A percentile compares a stretch with the other conserved stretches of the same genome.
These are phyloP conservation scores for Mustela erminea DNA, from an alignment of 2,797 vertebrate genomes.

Conservation along the genomic window DNA sequence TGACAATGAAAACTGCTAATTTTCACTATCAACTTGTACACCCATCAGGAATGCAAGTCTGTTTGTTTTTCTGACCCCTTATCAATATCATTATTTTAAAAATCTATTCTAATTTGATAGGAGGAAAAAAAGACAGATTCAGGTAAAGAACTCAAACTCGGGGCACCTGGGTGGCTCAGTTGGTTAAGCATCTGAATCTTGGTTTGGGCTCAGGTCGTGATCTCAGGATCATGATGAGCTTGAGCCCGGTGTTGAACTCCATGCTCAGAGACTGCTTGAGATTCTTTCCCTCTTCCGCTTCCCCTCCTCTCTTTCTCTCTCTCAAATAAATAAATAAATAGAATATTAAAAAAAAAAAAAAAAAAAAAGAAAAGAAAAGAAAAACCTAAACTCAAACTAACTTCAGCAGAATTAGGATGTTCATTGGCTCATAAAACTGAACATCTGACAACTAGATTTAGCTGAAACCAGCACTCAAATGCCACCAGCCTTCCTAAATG, in stretches of 20 bases:
- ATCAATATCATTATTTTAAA: neutral
- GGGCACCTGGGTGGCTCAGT: neutral
- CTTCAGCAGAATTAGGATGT: no score
- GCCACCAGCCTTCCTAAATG: neutral
- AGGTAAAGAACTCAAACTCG: neutral
- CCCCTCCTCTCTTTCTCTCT: neutral
- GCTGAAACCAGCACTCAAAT: neutral
- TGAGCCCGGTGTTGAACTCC: neutral
- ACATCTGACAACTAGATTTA: neutral
- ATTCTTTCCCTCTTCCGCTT: neutral
- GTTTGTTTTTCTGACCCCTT: neutral
- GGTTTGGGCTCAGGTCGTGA: neutral
- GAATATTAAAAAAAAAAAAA: no score
- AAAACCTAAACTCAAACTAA: no score
- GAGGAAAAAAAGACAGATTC: neutral
- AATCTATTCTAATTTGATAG: neutral
- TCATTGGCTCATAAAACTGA: no score
- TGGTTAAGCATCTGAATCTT: neutral
- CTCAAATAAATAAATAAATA: no score
- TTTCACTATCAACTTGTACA: neutral
- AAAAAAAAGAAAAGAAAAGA: no score
- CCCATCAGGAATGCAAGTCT: no score
- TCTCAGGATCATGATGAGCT: neutral
- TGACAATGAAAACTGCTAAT: neutral
- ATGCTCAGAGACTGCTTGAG: neutral